phyloP scores from a whole-genome alignment of 1,140 invertebrate genomes.

The Micrasema longulum region DNA sequence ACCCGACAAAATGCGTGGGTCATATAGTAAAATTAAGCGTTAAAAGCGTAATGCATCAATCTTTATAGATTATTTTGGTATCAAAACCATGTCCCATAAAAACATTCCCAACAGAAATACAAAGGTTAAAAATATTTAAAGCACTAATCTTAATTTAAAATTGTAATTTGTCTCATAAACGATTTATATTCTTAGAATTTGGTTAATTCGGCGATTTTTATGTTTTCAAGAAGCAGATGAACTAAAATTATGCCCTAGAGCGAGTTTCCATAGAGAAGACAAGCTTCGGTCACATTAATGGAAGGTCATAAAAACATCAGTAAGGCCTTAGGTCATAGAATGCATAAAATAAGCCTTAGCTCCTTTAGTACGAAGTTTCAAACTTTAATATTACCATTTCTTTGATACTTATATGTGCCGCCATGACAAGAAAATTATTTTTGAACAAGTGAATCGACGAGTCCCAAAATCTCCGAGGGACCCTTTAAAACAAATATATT shows the following conservation, averaged over 20 bases:
- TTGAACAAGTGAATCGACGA: too few relatives aligned
- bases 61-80: too few relatives aligned
- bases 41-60: too few relatives aligned
- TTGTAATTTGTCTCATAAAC: too few relatives aligned
- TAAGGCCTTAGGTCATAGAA: conserved; percentile 11
- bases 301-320: conserved; percentile 27
- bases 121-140: too few relatives aligned
- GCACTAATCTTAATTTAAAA: too few relatives aligned
- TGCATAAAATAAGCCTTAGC: conserved; percentile 7
- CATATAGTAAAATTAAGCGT: too few relatives aligned
- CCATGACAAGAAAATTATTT: background rate
- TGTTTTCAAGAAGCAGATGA: conserved; percentile 30
- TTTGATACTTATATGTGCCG: conserved; percentile 22
- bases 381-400: conserved; percentile 26
- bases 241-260: conserved; percentile 16
- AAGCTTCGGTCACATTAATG: conserved; percentile 3
- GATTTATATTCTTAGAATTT: conserved; percentile 3
- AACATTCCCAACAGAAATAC: too few relatives aligned
- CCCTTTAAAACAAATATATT: too few relatives aligned
- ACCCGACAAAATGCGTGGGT: too few relatives aligned
- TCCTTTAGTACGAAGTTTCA: conserved; percentile 7
- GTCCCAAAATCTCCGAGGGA: too few relatives aligned
- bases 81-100: too few relatives aligned
- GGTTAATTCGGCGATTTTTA: conserved; percentile 33
- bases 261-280: conserved; percentile 11